Evolutionary conservation across 2,888 invertebrate genomes (phyloP).

Genomic region (Andrena marginata): DNA sequence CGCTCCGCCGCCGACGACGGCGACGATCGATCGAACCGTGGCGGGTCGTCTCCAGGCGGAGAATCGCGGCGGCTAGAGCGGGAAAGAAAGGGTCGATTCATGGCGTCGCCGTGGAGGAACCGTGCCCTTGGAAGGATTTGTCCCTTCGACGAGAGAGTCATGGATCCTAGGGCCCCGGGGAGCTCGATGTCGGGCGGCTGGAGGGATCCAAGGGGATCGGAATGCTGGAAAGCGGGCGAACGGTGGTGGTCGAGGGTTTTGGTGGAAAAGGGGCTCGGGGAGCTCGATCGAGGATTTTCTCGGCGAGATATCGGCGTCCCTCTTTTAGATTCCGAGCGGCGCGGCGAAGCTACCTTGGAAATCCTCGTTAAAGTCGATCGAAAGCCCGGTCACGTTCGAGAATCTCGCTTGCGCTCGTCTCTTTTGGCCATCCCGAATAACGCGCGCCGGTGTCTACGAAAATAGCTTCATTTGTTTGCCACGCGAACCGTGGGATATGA

Average conservation of each 20-base stretch:
- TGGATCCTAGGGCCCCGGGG: neutral
- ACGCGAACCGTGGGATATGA: conserved; percentile 41
- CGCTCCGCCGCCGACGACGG: conserved; percentile 22
- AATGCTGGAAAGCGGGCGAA: neutral
- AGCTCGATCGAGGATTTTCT: neutral
- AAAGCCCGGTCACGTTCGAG: conserved; percentile 44
- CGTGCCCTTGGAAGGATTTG: neutral
- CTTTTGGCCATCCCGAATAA: conserved; percentile 45
- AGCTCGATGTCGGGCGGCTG: too few relatives aligned
- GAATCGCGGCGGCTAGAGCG: conserved; percentile 41
- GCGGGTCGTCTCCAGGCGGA: conserved; percentile 43
- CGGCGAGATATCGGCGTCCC: conserved; percentile 15
- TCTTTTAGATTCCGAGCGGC: conserved; percentile 42
- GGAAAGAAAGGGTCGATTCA: conserved; percentile 35
- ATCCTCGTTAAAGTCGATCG: conserved; percentile 41
- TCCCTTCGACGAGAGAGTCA: conserved; percentile 15
- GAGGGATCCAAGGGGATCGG: too few relatives aligned
- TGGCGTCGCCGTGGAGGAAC: conserved; percentile 5
- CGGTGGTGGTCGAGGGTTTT: neutral
- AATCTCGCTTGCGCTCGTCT: conserved; percentile 43
- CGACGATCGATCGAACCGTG: conserved; percentile 68
- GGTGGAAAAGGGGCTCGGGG: neutral
- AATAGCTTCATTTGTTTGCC: conserved; percentile 57
- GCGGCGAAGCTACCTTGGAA: conserved; percentile 33
- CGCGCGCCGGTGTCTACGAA: conserved; percentile 41